Conservation (phyloP, 1,140 invertebrate genomes). For the Cotesia vestalis region DNA sequence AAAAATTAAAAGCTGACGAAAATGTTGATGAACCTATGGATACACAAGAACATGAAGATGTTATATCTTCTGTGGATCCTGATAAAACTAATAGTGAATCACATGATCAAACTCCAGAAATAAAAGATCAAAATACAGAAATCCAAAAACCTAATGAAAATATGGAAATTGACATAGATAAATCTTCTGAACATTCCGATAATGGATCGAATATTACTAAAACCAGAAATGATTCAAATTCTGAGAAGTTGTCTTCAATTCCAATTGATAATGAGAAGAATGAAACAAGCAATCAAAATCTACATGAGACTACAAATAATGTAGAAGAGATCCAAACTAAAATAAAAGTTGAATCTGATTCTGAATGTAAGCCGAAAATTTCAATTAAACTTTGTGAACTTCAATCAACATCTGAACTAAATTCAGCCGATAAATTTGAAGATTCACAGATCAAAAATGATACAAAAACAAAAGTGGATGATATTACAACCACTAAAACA, state of each 20-base stretch:
- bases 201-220: neutral
- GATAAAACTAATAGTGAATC: conserved; percentile 42
- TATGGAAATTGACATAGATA: neutral
- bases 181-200: neutral
- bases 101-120: neutral
- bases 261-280: too few relatives aligned
- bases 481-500: too few relatives aligned
- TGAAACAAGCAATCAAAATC: too few relatives aligned
- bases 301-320: too few relatives aligned
- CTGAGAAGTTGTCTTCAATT: neutral
- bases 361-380: too few relatives aligned
- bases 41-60: neutral
- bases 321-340: too few relatives aligned
- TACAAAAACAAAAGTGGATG: too few relatives aligned
- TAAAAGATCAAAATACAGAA: conserved; percentile 33
- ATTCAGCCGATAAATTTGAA: too few relatives aligned
- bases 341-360: too few relatives aligned
- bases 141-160: neutral
- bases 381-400: too few relatives aligned
- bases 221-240: neutral
- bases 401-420: too few relatives aligned
- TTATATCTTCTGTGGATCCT: conserved; percentile 7
- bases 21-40: conserved; percentile 23
- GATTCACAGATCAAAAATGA: too few relatives aligned
- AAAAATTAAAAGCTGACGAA: conserved; percentile 45